Percentiles rank a stretch among this genome's conserved stretches.
Conservation (phyloP, 2,113 vertebrate genomes). For the Ceratotherium simum region DNA sequence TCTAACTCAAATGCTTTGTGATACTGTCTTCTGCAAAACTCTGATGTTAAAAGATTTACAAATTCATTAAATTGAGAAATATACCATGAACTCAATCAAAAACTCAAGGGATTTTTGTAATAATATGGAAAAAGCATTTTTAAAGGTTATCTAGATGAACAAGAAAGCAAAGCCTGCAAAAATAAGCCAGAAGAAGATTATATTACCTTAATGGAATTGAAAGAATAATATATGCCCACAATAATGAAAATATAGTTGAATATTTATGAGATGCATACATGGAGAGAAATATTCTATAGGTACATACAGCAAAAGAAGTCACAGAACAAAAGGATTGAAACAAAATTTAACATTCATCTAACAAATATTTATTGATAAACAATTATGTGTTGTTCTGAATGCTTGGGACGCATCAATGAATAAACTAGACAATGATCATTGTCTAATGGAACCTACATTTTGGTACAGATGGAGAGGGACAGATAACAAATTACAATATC, state of each 20-base stretch:
- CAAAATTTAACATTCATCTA: neutral
- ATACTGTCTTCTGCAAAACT: neutral
- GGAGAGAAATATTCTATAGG: neutral
- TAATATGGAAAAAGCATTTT: neutral
- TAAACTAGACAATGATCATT: neutral
- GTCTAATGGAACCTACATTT: neutral
- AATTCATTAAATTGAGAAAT: neutral
- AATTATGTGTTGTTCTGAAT: neutral
- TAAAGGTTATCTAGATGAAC: neutral
- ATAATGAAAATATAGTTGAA: neutral
- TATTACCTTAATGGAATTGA: neutral
- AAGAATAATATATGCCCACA: neutral
- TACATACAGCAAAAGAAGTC: neutral
- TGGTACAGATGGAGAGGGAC: neutral
- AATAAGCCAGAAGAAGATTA: neutral
- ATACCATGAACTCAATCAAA: neutral
- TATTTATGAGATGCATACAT: neutral
- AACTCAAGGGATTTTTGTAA: neutral
- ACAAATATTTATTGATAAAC: neutral
- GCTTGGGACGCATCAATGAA: neutral
- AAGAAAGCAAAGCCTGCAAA: neutral
- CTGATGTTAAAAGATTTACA: neutral
- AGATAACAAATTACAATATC: conserved; percentile 68
- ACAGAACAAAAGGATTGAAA: neutral
- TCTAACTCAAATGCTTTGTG: neutral